Evolutionary conservation across 2,797 vertebrate genomes (phyloP), one percentile per base, ranked within the genome.

Genomic region (Takifugu ocellatus): DNA sequence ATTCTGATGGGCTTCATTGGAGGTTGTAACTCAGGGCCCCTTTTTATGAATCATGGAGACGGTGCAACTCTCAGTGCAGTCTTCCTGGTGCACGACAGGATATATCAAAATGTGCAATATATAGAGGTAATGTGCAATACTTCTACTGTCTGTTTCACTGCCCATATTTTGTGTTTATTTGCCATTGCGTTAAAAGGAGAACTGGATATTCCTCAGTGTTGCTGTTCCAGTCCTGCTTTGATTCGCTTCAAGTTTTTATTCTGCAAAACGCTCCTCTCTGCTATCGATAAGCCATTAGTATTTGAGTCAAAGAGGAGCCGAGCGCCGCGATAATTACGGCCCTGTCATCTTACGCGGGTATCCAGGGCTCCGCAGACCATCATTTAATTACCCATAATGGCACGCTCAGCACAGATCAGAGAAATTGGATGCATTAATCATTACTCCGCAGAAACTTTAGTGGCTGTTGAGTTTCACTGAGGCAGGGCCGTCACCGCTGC

Each of bases 361-460:
- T 66, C 54, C 61, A 15, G 70, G 24, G 67, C 78, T 83, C 77
- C 64, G 61, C 65, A 76, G 66, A 81, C 74, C 65, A 57, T 78
- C 66, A 68, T 87, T 84, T 84, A 84, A 88, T 88, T 88, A 81
- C 79, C 72, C 77, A 66, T 81, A 76, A 87, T 85, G 74, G 78
- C 57, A 17, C 51, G 49, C 68, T 85, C 77, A 73, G 73, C 74
- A 65, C 67, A 79, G 74, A 88, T 87, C 83, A 78, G 75, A 79
- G 72, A 75, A 75, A 79, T 77, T 81, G 66, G 69, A 82, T 56
- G 74, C 84, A 83, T 85, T 81, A 85, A 87, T 88, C 77, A 85
- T 82, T 69, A 64, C 72, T 80, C 72, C 58, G 70, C 81, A 82
- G 78, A 80, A 85, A 85, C 73, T 78, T 85, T 77, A 75, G 75